These are phyloP conservation scores for Willowsia nigromaculata DNA, from an alignment of 2,888 invertebrate species.

Conservation along the genomic window DNA sequence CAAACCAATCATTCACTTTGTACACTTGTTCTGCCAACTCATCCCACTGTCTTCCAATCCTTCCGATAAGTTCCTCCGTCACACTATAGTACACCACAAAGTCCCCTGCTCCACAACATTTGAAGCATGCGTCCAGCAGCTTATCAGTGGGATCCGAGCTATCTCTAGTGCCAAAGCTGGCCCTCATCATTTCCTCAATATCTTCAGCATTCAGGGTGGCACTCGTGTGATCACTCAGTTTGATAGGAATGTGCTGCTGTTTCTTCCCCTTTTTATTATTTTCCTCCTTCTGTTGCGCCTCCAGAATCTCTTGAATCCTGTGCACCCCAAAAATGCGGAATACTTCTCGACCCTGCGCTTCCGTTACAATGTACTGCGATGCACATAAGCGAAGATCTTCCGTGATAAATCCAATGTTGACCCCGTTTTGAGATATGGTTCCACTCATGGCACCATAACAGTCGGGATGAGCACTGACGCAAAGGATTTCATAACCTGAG, in stretches of 20 bases:
- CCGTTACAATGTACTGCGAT: constrained; percentile 72
- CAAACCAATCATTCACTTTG: constrained; percentile 60
- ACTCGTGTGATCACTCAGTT: constrained; percentile 55
- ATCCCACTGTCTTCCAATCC: constrained; percentile 65
- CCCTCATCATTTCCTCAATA: constrained; percentile 58
- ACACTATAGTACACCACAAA: constrained; percentile 71
- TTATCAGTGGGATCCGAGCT: constrained; percentile 52
- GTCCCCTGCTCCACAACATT: constrained; percentile 70
- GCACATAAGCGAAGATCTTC: constrained; percentile 73
- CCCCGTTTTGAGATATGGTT: constrained; percentile 71
- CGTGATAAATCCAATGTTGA: constrained; percentile 72
- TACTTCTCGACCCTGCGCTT: constrained; percentile 73
- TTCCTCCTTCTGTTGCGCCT: constrained; percentile 41
- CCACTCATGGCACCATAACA: constrained; percentile 73
- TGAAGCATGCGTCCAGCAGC: constrained; percentile 58
- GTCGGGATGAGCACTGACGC: constrained; percentile 71
- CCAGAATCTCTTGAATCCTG: constrained; percentile 60
- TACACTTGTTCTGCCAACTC: constrained; percentile 54
- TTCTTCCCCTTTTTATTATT: constrained; percentile 32
- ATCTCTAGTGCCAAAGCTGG: constrained; percentile 35
- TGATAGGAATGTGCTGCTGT: constrained; percentile 3
- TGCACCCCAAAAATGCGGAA: constrained; percentile 71
- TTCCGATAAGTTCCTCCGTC: constrained; percentile 60
- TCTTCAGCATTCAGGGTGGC: constrained; percentile 20
- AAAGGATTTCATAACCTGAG: constrained; percentile 72